Conservation (phyloP, 2,888 invertebrate genomes). For the Apomyelois bistriatella region DNA sequence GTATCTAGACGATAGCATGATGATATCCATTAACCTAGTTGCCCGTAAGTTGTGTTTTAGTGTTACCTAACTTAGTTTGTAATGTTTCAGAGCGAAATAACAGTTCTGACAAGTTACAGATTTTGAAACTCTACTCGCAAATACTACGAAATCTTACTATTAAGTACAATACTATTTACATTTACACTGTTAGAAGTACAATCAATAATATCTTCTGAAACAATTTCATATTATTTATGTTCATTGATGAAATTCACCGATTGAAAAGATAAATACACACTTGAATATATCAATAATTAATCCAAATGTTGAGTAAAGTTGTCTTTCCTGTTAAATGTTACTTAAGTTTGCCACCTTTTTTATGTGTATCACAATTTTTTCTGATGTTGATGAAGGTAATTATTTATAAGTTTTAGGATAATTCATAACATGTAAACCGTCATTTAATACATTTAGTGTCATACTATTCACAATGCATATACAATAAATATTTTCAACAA, state of each 20-base stretch:
- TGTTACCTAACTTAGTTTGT: conserved; percentile 5
- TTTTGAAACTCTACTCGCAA: conserved; percentile 1
- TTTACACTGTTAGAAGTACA: neutral
- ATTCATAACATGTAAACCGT: too few species aligned
- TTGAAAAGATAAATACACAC: neutral
- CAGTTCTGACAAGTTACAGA: conserved; percentile 8
- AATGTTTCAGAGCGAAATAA: conserved; percentile 4
- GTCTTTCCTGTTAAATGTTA: too few species aligned
- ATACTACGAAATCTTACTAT: neutral
- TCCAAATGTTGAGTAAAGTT: too few species aligned
- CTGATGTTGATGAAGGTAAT: too few species aligned
- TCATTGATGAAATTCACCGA: neutral
- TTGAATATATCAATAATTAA: neutral
- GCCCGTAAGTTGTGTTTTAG: conserved; percentile 16
- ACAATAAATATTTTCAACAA: conserved; percentile 38
- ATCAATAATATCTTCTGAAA: too few species aligned
- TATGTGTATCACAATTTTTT: too few species aligned
- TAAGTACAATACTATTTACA: conserved; percentile 11
- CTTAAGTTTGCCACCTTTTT: too few species aligned
- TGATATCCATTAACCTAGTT: conserved; percentile 11
- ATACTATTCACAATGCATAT: conserved; percentile 8
- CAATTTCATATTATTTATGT: neutral
- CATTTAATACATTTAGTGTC: neutral
- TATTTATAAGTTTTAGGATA: too few species aligned
- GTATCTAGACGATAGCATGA: conserved; percentile 23